Evolutionary conservation across 2,113 vertebrate species (phyloP).

Genomic region (Hyperopisus bebe): DNA sequence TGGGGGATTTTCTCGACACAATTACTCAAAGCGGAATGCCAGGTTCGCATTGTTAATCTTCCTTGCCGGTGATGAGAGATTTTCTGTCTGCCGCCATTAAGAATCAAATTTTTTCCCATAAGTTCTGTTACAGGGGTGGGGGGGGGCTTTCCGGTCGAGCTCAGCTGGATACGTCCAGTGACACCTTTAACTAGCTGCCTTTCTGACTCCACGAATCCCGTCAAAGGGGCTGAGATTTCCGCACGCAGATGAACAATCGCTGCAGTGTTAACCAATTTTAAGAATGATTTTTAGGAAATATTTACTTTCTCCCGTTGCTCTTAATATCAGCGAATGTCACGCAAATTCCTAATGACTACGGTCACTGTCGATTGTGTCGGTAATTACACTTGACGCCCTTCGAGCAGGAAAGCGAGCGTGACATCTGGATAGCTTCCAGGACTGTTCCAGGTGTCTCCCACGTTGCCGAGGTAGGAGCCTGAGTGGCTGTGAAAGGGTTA

Average conservation of each 20-base stretch:
- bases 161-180: conserved; percentile 45
- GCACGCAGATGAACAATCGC: not conserved
- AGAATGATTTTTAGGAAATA: not conserved
- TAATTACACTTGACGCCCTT: not conserved
- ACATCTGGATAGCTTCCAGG: not conserved
- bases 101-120: conserved; percentile 69
- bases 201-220: conserved; percentile 49
- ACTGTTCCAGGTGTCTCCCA: too few relatives aligned
- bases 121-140: conserved; percentile 55
- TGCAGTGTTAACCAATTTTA: not conserved
- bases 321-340: not conserved
- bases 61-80: conserved; percentile 72
- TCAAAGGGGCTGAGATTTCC: not conserved
- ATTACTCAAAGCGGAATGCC: conserved; percentile 72
- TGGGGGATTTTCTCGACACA: conserved; percentile 71
- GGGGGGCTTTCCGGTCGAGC: conserved; percentile 56
- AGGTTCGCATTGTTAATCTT: conserved; percentile 66
- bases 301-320: not conserved
- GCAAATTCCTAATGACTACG: not conserved
- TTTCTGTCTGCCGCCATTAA: conserved; percentile 73
- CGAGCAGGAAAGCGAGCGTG: not conserved
- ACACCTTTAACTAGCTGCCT: conserved; percentile 48
- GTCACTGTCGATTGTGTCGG: not conserved
- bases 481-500: conserved; percentile 10
- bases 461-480: conserved; percentile 20